These are phyloP conservation scores for Chamaea fasciata DNA, from an alignment of 2,113 vertebrate species.

Conservation along the genomic window DNA sequence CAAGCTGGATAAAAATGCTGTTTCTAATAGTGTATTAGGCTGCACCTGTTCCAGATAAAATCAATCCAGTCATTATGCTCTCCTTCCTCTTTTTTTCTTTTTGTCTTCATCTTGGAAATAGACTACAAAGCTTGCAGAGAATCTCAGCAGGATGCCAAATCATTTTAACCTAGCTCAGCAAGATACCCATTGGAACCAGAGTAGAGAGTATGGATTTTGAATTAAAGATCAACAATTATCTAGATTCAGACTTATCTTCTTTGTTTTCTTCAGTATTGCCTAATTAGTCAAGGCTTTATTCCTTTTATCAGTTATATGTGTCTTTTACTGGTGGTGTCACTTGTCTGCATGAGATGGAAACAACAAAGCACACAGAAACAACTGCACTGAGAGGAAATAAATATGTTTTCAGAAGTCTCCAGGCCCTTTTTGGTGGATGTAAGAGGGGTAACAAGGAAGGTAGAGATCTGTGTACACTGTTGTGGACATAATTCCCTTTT, in stretches of 20 bases:
- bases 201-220: conserved; percentile 59
- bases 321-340: background rate
- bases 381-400: background rate
- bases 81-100: background rate
- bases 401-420: background rate
- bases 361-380: background rate
- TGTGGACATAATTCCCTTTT: background rate
- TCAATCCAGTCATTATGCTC: conserved; percentile 6
- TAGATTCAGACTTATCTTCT: background rate
- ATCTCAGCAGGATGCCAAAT: conserved; percentile 46
- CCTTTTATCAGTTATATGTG: background rate
- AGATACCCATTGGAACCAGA: conserved; percentile 25
- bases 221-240: conserved; percentile 66
- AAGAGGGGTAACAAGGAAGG: background rate
- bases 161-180: conserved; percentile 61
- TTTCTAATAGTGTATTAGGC: background rate
- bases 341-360: background rate
- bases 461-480: background rate
- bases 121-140: conserved; percentile 29
- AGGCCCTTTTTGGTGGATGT: background rate
- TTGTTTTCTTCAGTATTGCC: conserved; percentile 18
- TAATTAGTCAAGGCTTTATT: conserved; percentile 35
- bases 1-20: background rate
- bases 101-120: conserved; percentile 29
- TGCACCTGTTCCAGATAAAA: conserved; percentile 39